Percentiles rank a stretch among this genome's conserved stretches.
Conservation (phyloP, 1,140 invertebrate species). For the Apocrypta bakeri region DNA sequence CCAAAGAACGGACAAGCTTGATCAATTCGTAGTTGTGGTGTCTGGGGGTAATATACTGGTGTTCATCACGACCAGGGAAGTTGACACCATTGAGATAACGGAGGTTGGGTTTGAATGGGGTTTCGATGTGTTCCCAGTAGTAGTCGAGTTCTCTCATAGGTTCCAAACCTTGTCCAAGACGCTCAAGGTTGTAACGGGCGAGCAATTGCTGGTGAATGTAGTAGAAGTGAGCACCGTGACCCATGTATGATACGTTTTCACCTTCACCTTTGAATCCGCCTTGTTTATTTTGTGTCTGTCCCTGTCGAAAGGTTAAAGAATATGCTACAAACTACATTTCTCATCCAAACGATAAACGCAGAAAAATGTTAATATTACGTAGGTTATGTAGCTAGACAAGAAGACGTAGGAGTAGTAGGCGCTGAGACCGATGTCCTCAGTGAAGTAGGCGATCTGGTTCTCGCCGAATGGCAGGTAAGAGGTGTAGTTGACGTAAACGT, state of each 20-base stretch:
- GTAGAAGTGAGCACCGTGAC: constrained; percentile 69
- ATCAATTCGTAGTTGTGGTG: constrained; percentile 72
- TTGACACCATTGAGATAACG: constrained; percentile 79
- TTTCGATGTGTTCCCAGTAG: constrained; percentile 73
- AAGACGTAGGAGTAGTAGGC: constrained; percentile 81
- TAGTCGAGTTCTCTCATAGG: constrained; percentile 65
- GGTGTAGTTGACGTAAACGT: constrained; percentile 76
- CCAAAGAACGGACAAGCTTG: constrained; percentile 73
- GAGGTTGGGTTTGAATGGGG: constrained; percentile 79
- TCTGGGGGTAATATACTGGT: constrained; percentile 75
- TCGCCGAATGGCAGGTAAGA: constrained; percentile 72
- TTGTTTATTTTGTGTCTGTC: constrained; percentile 60
- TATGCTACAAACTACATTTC: neutral
- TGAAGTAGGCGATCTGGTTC: constrained; percentile 81
- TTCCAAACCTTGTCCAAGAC: constrained; percentile 72
- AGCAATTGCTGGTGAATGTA: constrained; percentile 75
- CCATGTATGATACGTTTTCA: constrained; percentile 65
- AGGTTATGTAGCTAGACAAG: constrained; percentile 75
- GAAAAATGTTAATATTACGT: constrained; percentile 53
- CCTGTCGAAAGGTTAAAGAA: neutral
- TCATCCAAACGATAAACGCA: no score
- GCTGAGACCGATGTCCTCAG: constrained; percentile 84
- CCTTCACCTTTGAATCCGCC: constrained; percentile 59
- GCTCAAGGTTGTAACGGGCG: constrained; percentile 73
- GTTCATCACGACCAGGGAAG: constrained; percentile 76